phyloP scores from a whole-genome alignment of 2,797 vertebrate species.

The Muscicapa comitata region DNA sequence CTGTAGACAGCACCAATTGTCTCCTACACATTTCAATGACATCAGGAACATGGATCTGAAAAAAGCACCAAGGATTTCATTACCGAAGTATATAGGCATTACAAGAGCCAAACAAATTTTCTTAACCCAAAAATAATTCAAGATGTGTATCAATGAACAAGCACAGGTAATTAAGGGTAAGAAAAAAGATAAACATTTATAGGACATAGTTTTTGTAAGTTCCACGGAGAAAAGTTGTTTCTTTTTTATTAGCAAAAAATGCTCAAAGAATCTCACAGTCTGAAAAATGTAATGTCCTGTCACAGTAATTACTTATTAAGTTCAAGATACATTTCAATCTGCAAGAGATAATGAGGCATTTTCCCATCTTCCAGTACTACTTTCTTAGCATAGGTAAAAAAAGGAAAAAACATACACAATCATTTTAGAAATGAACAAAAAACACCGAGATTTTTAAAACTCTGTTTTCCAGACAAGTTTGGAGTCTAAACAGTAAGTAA shows the following conservation, averaged over 20 bases:
- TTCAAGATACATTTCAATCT: not conserved
- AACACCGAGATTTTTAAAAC: not conserved
- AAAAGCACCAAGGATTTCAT: not conserved
- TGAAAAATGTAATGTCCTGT: not conserved
- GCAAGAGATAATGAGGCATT: not conserved
- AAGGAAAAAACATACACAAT: not conserved
- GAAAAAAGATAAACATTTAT: not conserved
- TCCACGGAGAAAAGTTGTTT: not conserved
- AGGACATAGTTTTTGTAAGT: not conserved
- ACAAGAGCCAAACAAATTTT: not conserved
- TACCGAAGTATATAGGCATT: not conserved
- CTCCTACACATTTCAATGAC: not conserved
- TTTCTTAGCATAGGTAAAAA: not conserved
- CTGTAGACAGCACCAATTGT: not conserved
- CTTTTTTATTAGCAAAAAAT: not conserved
- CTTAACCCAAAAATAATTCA: not conserved
- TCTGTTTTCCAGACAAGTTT: not conserved
- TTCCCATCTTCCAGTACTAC: not conserved
- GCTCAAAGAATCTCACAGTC: not conserved
- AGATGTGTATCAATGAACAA: not conserved
- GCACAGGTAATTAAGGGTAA: not conserved
- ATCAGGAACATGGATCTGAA: not conserved
- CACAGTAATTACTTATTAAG: not conserved
- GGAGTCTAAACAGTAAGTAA: not conserved
- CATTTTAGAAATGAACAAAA: not conserved